A percentile compares a stretch with the other conserved stretches of the same genome.
Conservation (phyloP, 92 coral and sea anemone species). For the Paramuricea clavata region DNA sequence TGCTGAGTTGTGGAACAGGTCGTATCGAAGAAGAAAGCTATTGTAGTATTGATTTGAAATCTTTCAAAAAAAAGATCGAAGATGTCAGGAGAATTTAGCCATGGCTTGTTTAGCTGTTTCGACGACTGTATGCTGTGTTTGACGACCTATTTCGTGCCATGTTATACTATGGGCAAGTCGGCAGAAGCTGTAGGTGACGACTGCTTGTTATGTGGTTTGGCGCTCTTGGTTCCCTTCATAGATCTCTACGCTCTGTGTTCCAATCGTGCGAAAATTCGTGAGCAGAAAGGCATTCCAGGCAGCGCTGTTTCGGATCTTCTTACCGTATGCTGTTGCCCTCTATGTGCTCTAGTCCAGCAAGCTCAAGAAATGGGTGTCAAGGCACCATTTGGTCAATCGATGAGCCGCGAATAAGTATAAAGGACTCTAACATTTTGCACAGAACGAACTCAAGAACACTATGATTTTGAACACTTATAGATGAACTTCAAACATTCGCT, state of each 20-base stretch:
- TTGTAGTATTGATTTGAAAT: not conserved
- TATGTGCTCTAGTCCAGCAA: conserved; percentile 81
- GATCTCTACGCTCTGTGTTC: conserved; percentile 80
- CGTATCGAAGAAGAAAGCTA: not conserved
- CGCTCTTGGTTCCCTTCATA: conserved; percentile 77
- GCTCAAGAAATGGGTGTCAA: conserved; percentile 96
- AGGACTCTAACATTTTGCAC: not conserved
- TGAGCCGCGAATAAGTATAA: conserved; percentile 47
- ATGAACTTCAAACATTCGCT: not conserved
- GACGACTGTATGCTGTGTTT: conserved; percentile 83
- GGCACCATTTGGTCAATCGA: conserved; percentile 92
- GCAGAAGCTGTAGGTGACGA: conserved; percentile 98
- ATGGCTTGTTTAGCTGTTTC: conserved; percentile 84
- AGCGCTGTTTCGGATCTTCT: conserved; percentile 76
- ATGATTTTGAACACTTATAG: not conserved
- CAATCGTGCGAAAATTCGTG: conserved; percentile 93
- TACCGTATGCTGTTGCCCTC: conserved; percentile 81
- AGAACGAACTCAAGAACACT: not conserved
- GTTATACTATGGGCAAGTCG: conserved; percentile 93
- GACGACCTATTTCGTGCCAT: conserved; percentile 83
- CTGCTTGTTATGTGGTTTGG: conserved; percentile 88
- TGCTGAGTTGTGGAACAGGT: not conserved
- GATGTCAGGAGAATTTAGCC: conserved; percentile 79
- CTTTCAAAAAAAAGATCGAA: not conserved
- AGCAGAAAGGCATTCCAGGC: conserved; percentile 87